Evolutionary conservation across 2,113 vertebrate genomes (phyloP).

Genomic region (Eira barbara): DNA sequence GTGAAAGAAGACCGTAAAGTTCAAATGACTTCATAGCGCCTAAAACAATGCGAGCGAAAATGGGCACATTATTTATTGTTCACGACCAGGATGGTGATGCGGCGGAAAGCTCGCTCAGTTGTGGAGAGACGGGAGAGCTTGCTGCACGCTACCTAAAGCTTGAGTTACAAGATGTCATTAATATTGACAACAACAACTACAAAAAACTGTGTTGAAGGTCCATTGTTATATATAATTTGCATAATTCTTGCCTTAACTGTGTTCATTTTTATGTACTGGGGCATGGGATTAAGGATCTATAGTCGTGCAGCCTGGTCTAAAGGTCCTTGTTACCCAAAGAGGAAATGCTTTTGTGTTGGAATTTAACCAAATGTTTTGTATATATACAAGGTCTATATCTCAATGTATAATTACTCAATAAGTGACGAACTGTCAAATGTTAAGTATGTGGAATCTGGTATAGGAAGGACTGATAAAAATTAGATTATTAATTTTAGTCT

Average conservation of each 20-base stretch:
- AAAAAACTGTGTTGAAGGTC: not conserved
- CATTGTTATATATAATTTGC: not conserved
- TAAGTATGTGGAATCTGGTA: not conserved
- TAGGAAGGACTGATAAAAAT: not conserved
- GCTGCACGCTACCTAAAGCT: not conserved
- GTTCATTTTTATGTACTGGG: not conserved
- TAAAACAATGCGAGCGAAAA: not conserved
- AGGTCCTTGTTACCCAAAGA: not conserved
- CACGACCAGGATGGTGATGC: not conserved
- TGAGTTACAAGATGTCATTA: not conserved
- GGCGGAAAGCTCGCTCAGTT: not conserved
- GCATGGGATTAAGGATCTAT: not conserved
- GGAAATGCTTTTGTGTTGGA: not conserved
- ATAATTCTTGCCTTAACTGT: not conserved
- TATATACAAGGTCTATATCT: not conserved
- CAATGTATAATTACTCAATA: not conserved
- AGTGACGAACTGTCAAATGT: not conserved
- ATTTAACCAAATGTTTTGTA: conserved; percentile 10
- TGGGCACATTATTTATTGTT: not conserved
- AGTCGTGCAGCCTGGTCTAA: not conserved
- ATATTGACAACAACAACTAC: not conserved
- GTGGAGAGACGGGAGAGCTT: not conserved
- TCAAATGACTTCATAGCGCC: not conserved
- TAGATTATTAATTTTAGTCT: not conserved
- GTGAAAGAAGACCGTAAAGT: not conserved